Conservation (phyloP, 2,113 vertebrate species). For the Sturnus vulgaris region DNA sequence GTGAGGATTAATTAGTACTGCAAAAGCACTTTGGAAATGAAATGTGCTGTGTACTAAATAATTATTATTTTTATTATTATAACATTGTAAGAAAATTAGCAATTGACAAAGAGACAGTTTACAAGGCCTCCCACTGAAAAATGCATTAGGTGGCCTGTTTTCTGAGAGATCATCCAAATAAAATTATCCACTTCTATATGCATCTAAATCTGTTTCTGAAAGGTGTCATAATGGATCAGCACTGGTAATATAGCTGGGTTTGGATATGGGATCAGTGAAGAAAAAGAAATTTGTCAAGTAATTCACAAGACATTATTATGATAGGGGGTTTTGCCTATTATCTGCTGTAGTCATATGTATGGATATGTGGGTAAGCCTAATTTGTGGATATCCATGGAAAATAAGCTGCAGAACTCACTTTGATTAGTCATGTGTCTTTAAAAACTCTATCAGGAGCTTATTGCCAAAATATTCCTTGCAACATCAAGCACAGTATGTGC, state of each 20-base stretch:
- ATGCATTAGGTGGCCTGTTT: background rate
- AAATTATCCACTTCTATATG: background rate
- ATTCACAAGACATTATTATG: background rate
- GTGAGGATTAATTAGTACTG: slow-evolving; percentile 63
- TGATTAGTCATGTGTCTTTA: background rate
- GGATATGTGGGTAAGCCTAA: background rate
- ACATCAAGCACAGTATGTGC: background rate
- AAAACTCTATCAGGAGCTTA: background rate
- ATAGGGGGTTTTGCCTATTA: background rate
- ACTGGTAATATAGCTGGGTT: background rate
- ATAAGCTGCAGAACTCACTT: background rate
- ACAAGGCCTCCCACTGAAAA: slow-evolving; percentile 34
- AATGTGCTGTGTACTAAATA: slow-evolving; percentile 57
- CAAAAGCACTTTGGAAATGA: slow-evolving; percentile 56
- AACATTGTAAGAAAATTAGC: slow-evolving; percentile 36
- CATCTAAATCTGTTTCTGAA: background rate
- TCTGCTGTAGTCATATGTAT: background rate
- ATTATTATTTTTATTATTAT: slow-evolving; percentile 58
- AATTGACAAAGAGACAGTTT: slow-evolving; percentile 22
- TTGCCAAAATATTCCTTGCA: background rate
- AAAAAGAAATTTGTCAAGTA: background rate
- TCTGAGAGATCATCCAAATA: background rate
- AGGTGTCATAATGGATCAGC: background rate
- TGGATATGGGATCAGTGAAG: background rate
- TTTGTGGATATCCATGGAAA: background rate